These are phyloP conservation scores for Salarias fasciatus DNA, from an alignment of 2,797 vertebrate species.

Conservation along the genomic window DNA sequence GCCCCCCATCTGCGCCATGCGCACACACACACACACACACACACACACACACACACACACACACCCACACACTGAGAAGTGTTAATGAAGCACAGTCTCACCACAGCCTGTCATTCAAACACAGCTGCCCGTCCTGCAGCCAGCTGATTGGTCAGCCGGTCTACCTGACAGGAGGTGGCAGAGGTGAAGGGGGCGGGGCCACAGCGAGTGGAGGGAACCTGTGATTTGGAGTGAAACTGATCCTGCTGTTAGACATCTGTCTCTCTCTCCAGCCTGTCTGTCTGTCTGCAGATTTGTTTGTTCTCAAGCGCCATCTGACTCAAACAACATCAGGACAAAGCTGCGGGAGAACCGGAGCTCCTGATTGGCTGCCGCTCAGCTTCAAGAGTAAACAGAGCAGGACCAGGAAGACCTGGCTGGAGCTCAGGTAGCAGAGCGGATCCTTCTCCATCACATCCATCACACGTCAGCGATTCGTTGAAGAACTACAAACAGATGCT, in stretches of 20 bases:
- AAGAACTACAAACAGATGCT: too few relatives aligned
- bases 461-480: too few relatives aligned
- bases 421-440: too few relatives aligned
- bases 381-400: neutral
- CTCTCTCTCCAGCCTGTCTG: constrained; percentile 14
- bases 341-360: neutral
- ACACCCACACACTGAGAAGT: neutral
- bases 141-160: constrained; percentile 35
- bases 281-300: constrained; percentile 23
- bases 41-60: too few relatives aligned
- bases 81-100: constrained; percentile 42
- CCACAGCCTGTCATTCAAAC: constrained; percentile 37
- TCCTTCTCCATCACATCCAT: too few relatives aligned
- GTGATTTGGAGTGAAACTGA: constrained; percentile 65
- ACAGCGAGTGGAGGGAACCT: constrained; percentile 35
- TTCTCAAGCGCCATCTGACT: constrained; percentile 8
- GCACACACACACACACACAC: too few relatives aligned
- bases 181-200: constrained; percentile 20
- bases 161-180: constrained; percentile 18
- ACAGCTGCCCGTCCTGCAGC: constrained; percentile 9
- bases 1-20: constrained; percentile 44
- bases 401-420: too few relatives aligned
- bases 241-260: constrained; percentile 66
- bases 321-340: constrained; percentile 24
- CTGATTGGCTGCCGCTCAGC: constrained; percentile 25